Base-by-base conservation (phyloP, 2,797 vertebrate species). In the Eleutherodactylus coqui region DNA sequence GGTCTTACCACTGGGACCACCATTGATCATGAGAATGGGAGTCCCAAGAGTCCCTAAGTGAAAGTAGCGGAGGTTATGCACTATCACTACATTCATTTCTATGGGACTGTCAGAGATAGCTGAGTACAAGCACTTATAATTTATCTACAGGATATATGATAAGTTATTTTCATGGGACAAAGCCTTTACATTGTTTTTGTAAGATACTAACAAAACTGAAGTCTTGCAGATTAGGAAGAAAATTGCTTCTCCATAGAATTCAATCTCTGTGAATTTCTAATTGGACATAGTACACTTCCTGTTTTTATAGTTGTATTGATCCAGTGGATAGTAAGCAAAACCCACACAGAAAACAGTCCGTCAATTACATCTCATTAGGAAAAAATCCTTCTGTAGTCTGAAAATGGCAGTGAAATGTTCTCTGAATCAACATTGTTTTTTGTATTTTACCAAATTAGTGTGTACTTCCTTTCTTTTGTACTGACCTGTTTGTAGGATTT, bases 241-340 rank as follows among this genome's bases (percentile, higher is more conserved):
- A 77, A 73, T 73, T 58, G 69, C 69, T 60, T 75, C 7, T 60
- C 38, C 43, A 64, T 36, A 19, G 82, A 84, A 75, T 84, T 76
- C 24, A 84, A n/a, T 47, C 55, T 75, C 17, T 34, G 55, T 84
- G 73, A 84, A 84, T 76, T 84, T 75, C 72, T 76, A 83, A 83
- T 83, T 83, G 55, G 67, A 82, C 80, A 82, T 36, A 58, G 75
- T 83, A 83, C n/a, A 45, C 69, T 83, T 83, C 69, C 83, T 78
- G 73, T 84, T 77, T 84, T 84, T 78, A 84, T 78, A 77, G 83
- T 69, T 78, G 32, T 84, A 84, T 84, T 77, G 83, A 84, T 84
- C 58, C 45, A 76, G 29, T 77, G 73, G 45, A 84, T 69, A 76
- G 60, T 60, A 67, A 51, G 83, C 60, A 77, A 84, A 77, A 77